phyloP scores from a whole-genome alignment of 2,113 vertebrate species.

The Grammomys dolichurus region DNA sequence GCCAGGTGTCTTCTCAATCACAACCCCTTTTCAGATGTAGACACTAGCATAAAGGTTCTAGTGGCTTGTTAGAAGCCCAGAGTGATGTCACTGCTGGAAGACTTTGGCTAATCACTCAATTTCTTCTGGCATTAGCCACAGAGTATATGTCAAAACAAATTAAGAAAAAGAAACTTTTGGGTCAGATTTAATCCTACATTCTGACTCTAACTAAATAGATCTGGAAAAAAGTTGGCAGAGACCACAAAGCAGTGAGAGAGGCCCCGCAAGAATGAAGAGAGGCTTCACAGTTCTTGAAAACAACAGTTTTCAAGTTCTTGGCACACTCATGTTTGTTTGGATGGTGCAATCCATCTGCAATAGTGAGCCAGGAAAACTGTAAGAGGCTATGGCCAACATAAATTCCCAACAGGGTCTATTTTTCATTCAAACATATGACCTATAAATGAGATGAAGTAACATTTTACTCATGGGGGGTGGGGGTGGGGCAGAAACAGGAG shows the following conservation, averaged over 20 bases:
- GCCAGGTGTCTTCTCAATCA: background rate
- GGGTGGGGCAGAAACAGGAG: too few relatives aligned
- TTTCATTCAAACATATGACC: constrained; percentile 48
- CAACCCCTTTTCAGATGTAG: background rate
- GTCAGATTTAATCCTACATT: background rate
- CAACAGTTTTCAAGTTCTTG: background rate
- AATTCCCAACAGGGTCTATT: constrained; percentile 32
- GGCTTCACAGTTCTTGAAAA: background rate
- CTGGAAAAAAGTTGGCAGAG: constrained; percentile 32
- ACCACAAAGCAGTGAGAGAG: background rate
- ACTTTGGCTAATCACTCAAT: background rate
- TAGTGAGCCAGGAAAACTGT: background rate
- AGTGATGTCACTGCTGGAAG: constrained; percentile 39
- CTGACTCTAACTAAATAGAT: background rate
- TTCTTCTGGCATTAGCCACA: constrained; percentile 31
- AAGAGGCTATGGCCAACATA: background rate
- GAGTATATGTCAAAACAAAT: background rate
- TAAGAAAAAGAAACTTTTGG: constrained; percentile 35
- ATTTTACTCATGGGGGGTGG: background rate
- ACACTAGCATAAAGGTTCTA: constrained; percentile 26
- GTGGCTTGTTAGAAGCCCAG: constrained; percentile 32
- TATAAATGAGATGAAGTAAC: background rate
- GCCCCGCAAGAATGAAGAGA: background rate
- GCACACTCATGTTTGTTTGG: background rate
- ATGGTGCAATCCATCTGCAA: constrained; percentile 60